phyloP scores from a whole-genome alignment of 2,888 invertebrate species.

The Melinaea marsaeus region DNA sequence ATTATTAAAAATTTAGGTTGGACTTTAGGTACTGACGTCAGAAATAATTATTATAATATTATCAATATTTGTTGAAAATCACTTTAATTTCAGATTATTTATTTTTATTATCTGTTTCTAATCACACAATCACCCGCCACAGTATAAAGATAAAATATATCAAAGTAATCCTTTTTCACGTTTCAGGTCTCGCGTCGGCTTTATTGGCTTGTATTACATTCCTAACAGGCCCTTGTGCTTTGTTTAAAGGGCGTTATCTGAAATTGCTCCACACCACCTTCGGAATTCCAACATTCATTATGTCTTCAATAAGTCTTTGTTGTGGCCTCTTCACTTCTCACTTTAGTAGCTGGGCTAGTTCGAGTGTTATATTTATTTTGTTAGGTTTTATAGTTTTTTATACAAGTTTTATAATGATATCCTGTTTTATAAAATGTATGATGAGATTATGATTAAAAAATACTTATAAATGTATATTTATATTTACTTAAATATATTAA shows the following conservation, averaged over 20 bases:
- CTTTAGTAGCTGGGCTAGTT: conserved; percentile 41
- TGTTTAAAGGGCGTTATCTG: conserved; percentile 25
- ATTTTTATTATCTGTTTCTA: neutral
- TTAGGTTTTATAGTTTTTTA: conserved; percentile 43
- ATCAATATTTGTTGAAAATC: neutral
- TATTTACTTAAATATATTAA: neutral
- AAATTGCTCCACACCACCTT: conserved; percentile 40
- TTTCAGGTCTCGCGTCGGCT: conserved; percentile 43
- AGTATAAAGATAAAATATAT: neutral
- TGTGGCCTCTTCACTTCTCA: conserved; percentile 35
- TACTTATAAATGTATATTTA: neutral
- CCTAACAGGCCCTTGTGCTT: conserved; percentile 36
- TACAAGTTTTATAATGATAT: conserved; percentile 40
- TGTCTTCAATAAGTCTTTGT: conserved; percentile 44
- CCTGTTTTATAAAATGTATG: conserved; percentile 44
- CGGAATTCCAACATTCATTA: conserved; percentile 46
- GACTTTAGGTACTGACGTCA: neutral
- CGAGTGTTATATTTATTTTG: conserved; percentile 34
- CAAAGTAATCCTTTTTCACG: neutral
- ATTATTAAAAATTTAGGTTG: neutral
- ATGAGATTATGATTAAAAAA: conserved; percentile 32
- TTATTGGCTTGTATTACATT: conserved; percentile 34
- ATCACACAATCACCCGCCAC: neutral
- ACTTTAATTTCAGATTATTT: neutral
- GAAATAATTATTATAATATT: neutral